phyloP scores from a whole-genome alignment of 2,888 invertebrate species.

The Pegoplata infirma region DNA sequence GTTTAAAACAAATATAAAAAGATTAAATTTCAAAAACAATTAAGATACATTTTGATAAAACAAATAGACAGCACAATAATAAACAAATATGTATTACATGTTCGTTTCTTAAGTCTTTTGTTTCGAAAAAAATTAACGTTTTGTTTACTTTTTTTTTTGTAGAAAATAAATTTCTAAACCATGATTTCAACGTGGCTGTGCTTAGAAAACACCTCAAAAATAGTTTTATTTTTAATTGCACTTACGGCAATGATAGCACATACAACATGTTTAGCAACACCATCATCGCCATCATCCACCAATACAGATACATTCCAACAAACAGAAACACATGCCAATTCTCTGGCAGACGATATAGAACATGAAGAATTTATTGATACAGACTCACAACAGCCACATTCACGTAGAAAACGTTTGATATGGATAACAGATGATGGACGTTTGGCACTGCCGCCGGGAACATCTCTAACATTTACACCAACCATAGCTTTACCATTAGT shows the following conservation, averaged over 20 bases:
- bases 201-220: constrained; percentile 62
- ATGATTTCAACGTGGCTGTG: constrained; percentile 63
- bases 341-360: constrained; percentile 59
- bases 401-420: constrained; percentile 88
- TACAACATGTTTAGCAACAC: constrained; percentile 31
- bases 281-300: not conserved
- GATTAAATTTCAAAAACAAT: constrained; percentile 6
- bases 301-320: constrained; percentile 2
- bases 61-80: not conserved
- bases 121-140: not conserved
- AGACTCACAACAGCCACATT: constrained; percentile 80
- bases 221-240: constrained; percentile 59
- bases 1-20: not conserved
- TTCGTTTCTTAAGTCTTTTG: constrained; percentile 25
- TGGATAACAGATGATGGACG: constrained; percentile 93
- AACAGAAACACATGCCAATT: constrained; percentile 61
- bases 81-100: constrained; percentile 14
- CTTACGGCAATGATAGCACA: constrained; percentile 49
- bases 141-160: not conserved
- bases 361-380: constrained; percentile 66
- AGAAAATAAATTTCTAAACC: constrained; percentile 28
- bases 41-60: constrained; percentile 7
- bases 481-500: constrained; percentile 90
- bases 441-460: constrained; percentile 90
- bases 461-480: constrained; percentile 87